Conservation (phyloP, 2,113 vertebrate genomes). For the Notechis scutatus region DNA sequence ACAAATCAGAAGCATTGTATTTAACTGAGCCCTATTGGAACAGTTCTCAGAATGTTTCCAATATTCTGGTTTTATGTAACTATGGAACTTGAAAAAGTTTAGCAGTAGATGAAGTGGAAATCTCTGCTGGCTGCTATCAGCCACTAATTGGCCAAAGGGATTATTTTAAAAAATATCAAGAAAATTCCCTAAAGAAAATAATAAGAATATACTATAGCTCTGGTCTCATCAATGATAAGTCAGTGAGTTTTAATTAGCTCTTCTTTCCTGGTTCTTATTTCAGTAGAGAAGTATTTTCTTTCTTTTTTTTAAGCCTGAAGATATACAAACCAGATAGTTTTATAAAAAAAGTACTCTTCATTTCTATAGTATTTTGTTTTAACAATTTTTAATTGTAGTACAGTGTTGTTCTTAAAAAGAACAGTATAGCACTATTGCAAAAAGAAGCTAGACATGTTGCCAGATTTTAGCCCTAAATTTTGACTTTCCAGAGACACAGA, state of each 20-base stretch:
- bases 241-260: background rate
- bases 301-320: background rate
- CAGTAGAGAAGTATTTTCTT: background rate
- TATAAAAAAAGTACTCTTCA: background rate
- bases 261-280: background rate
- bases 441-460: background rate
- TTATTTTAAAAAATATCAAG: background rate
- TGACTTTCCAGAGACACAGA: background rate
- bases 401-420: background rate
- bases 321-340: background rate
- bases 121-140: background rate
- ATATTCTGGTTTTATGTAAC: background rate
- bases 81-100: background rate
- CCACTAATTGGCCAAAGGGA: background rate
- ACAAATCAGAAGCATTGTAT: background rate
- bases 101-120: background rate
- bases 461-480: background rate
- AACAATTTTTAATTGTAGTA: background rate
- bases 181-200: background rate
- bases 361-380: background rate
- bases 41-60: background rate
- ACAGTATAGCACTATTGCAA: background rate
- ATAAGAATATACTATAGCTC: background rate
- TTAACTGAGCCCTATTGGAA: background rate
- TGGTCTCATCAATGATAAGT: background rate